A percentile compares a stretch with the other conserved stretches of the same genome.
Evolutionary conservation across 2,888 invertebrate species (phyloP).

Genomic region (Nipponacmea schrenckii): DNA sequence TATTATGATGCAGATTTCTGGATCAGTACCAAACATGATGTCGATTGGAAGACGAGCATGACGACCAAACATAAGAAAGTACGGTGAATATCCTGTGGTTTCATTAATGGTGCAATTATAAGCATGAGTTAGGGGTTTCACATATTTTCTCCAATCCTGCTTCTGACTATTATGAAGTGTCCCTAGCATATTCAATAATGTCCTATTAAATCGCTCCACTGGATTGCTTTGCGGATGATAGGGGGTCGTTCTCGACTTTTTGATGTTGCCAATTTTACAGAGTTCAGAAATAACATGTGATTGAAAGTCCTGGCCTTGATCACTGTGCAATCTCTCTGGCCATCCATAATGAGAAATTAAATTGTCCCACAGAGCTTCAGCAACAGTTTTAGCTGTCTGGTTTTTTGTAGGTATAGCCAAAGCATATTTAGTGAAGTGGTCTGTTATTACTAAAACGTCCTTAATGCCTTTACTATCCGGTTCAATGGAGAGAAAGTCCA

Average conservation of each 20-base stretch:
- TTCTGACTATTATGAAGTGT: slow-evolving; percentile 27
- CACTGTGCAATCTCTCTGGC: slow-evolving; percentile 26
- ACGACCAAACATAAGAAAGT: slow-evolving; percentile 30
- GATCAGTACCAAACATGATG: slow-evolving; percentile 17
- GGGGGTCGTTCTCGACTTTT: slow-evolving; percentile 27
- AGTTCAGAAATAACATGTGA: slow-evolving; percentile 25
- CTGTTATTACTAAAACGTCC: slow-evolving; percentile 18
- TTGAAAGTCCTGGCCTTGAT: slow-evolving; percentile 32
- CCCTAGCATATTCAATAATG: slow-evolving; percentile 24
- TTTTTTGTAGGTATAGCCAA: slow-evolving; percentile 19
- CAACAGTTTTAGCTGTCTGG: slow-evolving; percentile 27
- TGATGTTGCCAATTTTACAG: slow-evolving; percentile 21
- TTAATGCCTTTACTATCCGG: too few relatives aligned
- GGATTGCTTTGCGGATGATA: slow-evolving; percentile 37
- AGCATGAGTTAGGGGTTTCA: slow-evolving; percentile 20
- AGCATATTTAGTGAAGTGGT: slow-evolving; percentile 13
- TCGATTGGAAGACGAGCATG: slow-evolving; percentile 30
- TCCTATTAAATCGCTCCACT: slow-evolving; percentile 29
- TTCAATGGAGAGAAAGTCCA: too few relatives aligned
- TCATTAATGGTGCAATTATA: slow-evolving; percentile 29
- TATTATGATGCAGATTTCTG: background rate
- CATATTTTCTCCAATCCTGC: slow-evolving; percentile 27
- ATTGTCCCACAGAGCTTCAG: slow-evolving; percentile 21
- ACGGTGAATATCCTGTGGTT: slow-evolving; percentile 28
- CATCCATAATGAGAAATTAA: slow-evolving; percentile 34